Conservation (phyloP, 2,113 vertebrate species). For the Glaucomys volans region DNA sequence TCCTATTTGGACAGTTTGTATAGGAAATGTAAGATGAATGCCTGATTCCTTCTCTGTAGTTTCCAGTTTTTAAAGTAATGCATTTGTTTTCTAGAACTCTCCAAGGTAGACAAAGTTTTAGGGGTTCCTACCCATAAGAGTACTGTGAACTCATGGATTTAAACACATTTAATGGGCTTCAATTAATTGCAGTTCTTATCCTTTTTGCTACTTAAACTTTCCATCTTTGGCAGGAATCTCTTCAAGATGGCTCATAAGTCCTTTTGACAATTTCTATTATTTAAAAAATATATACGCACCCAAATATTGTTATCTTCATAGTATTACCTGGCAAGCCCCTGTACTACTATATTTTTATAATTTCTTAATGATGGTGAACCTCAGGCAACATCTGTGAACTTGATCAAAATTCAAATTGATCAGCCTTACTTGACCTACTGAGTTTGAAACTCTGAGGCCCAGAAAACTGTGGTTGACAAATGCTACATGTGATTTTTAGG, state of each 20-base stretch:
- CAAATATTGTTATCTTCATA: conserved; percentile 21
- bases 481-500: not conserved
- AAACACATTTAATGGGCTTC: not conserved
- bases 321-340: not conserved
- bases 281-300: not conserved
- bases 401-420: not conserved
- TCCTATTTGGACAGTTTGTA: conserved; percentile 21
- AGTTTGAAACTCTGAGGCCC: conserved; percentile 5
- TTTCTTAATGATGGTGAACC: not conserved
- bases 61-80: conserved; percentile 49
- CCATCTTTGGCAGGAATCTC: not conserved
- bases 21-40: not conserved
- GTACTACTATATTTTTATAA: not conserved
- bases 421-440: not conserved
- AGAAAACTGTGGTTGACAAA: not conserved
- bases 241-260: conserved; percentile 3
- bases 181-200: not conserved
- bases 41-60: not conserved
- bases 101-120: conserved; percentile 26
- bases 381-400: not conserved
- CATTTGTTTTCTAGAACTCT: not conserved
- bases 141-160: conserved; percentile 8
- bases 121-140: not conserved
- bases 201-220: conserved; percentile 34
- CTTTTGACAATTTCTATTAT: conserved; percentile 3